Base-by-base conservation (phyloP, 1,140 invertebrate species). In the Saccostrea cuccullata region DNA sequence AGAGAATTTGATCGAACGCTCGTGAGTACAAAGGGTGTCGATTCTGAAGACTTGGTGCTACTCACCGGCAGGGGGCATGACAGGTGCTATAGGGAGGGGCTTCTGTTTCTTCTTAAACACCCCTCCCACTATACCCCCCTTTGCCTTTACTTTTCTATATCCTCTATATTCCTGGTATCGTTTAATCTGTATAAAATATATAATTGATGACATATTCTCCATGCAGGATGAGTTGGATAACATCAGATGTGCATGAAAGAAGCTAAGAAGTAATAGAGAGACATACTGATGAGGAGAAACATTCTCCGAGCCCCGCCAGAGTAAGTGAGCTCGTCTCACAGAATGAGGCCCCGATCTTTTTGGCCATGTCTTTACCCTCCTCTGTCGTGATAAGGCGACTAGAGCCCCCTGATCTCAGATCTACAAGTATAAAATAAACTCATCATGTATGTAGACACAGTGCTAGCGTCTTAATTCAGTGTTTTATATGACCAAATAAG, bases 331-430 rank as follows among this genome's bases (percentile, higher is more conserved):
- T 94, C 0, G 93, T 94, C 82, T 93, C 93, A 36, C 83, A 86
- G 86, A 92, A 93, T 15, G 26, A 23, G n/a, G 92, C 17, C 2
- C 89, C 86, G 2, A 91, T 17, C 11, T 26, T 47, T n/a, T 91
- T 93, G 0, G 92, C 92, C 55, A 93, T 12, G 23, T 73, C 56
- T 13, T 67, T 55, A 0, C 90, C 92, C 87, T 96, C 98, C 92
- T 98, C 98, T 95, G 98, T 98, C 87, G 98, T 98, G 91, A 99
- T 98, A 9, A 84, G 13, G 0, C 55, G 30, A 36, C 30, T 17
- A 20, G 23, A 55, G 1, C 26, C 55, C 55, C 55, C 23, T 26
- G 26, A 36, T 15, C 87, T 30, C 15, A 88, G 56, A 85, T 87
- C 85, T 90, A 40, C 23, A 47, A 67, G 67, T 36, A 64, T 15